These are phyloP conservation scores for Pitta sordida DNA, from an alignment of 2,113 vertebrate genomes.

Conservation along the genomic window DNA sequence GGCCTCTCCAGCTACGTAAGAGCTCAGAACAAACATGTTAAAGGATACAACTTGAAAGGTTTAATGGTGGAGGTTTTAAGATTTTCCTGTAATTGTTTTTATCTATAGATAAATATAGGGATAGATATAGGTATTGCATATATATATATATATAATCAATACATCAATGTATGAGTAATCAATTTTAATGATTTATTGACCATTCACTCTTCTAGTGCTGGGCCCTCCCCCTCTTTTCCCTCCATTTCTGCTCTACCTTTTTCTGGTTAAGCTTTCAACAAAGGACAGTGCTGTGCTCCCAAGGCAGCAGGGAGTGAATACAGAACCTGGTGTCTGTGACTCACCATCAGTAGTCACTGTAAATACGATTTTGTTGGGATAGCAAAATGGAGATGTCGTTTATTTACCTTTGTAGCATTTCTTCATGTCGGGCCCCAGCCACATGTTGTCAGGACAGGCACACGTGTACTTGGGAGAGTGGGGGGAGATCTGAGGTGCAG, in stretches of 20 bases:
- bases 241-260: neutral
- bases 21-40: no score
- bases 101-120: no score
- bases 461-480: conserved; percentile 94
- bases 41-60: no score
- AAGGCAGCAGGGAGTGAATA: neutral
- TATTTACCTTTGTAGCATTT: conserved; percentile 86
- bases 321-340: neutral
- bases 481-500: conserved; percentile 90
- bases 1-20: neutral
- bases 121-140: neutral
- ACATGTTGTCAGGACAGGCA: conserved; percentile 91
- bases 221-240: neutral
- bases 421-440: conserved; percentile 93
- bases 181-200: neutral
- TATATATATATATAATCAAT: neutral
- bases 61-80: no score
- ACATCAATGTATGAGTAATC: neutral
- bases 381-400: fast-evolving
- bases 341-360: neutral
- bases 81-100: no score
- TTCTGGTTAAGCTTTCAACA: neutral
- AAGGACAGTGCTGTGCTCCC: neutral
- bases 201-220: neutral
- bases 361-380: neutral